phyloP scores from a whole-genome alignment of 2,113 vertebrate species.

The Dendrocopos noguchii region DNA sequence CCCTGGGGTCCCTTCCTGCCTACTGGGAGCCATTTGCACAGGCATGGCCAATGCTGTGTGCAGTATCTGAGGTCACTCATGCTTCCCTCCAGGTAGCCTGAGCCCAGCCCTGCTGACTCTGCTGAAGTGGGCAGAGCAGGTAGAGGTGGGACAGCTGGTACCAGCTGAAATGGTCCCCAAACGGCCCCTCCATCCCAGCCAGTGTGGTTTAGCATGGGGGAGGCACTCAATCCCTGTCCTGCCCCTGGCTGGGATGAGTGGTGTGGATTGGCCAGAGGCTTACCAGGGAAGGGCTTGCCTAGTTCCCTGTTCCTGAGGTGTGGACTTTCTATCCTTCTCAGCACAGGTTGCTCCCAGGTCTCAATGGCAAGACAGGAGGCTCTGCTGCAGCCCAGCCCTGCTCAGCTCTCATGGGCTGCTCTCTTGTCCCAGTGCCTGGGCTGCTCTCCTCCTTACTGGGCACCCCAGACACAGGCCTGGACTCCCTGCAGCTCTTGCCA shows the following conservation, averaged over 20 bases:
- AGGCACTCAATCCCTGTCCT: background rate
- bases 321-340: background rate
- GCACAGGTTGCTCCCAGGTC: background rate
- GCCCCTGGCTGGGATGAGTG: background rate
- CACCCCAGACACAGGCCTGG: background rate
- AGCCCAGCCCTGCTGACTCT: accelerated
- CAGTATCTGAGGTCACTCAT: background rate
- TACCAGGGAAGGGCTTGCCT: background rate
- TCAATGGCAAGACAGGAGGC: background rate
- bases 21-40: background rate
- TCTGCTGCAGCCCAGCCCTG: background rate
- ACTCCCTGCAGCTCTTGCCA: background rate
- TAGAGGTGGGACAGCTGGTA: accelerated
- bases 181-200: background rate
- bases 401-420: background rate
- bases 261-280: background rate
- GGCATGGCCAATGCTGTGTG: accelerated
- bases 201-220: background rate
- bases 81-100: background rate
- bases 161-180: accelerated
- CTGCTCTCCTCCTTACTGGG: background rate
- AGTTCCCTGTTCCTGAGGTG: too few relatives aligned
- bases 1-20: background rate
- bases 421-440: background rate
- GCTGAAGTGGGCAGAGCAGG: background rate